phyloP scores from a whole-genome alignment of 1,140 invertebrate genomes.

The Calosoma granatense region DNA sequence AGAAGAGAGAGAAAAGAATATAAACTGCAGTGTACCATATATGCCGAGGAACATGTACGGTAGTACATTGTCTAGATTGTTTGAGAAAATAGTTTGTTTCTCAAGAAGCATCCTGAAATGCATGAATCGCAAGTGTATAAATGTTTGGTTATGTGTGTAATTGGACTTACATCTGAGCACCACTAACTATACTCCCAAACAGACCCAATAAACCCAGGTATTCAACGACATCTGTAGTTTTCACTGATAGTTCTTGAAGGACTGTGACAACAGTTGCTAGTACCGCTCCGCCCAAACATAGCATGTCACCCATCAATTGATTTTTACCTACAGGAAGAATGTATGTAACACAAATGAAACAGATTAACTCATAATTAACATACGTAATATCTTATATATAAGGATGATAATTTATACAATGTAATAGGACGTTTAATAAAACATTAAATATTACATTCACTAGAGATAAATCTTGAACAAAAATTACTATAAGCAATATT shows the following conservation, averaged over 20 bases:
- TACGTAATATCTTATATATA: too few species aligned
- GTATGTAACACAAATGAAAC: not conserved
- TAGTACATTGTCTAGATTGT: constrained; percentile 45
- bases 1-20: constrained; percentile 66
- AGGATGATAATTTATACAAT: too few species aligned
- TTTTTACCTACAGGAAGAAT: constrained; percentile 51
- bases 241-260: constrained; percentile 72
- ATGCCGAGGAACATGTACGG: constrained; percentile 37
- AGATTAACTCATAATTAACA: too few species aligned
- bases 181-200: constrained; percentile 69
- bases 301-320: constrained; percentile 71
- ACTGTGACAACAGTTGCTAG: constrained; percentile 76
- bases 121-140: not conserved
- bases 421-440: too few species aligned
- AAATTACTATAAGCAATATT: too few species aligned
- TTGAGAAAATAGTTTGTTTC: constrained; percentile 35
- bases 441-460: too few species aligned
- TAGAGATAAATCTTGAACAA: too few species aligned
- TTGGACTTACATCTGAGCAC: constrained; percentile 58
- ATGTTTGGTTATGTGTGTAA: constrained; percentile 2
- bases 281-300: constrained; percentile 70
- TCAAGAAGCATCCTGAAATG: constrained; percentile 36
- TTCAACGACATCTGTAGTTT: constrained; percentile 67
- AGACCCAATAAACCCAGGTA: constrained; percentile 79
- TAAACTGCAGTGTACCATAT: constrained; percentile 51